Evolutionary conservation across 1,140 invertebrate species (phyloP).

Genomic region (Pseudomyrmex gracilis): DNA sequence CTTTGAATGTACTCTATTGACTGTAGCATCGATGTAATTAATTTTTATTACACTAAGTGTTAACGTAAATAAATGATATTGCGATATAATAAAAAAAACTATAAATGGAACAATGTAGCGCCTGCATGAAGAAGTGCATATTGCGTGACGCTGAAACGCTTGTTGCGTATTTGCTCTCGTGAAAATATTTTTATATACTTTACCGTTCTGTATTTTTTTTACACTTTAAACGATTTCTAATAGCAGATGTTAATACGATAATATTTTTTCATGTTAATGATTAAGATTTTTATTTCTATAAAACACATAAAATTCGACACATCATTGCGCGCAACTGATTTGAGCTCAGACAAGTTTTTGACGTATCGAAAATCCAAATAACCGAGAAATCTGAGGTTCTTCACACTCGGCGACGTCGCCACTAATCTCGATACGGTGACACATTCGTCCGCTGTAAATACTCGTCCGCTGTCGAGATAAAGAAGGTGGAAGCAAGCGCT

Average conservation of each 20-base stretch:
- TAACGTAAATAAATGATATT: constrained; percentile 49
- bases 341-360: constrained; percentile 7
- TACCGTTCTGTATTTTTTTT: background rate
- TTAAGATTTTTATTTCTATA: too few species aligned
- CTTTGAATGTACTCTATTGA: constrained; percentile 5
- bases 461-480: constrained; percentile 47
- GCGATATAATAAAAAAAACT: constrained; percentile 51
- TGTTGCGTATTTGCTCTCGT: background rate
- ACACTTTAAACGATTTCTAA: constrained; percentile 1
- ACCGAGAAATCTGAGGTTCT: constrained; percentile 23
- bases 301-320: background rate
- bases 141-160: constrained; percentile 26
- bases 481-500: constrained; percentile 33
- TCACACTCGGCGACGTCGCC: constrained; percentile 14
- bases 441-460: constrained; percentile 48
- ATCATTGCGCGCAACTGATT: background rate
- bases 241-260: background rate
- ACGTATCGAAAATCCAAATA: constrained; percentile 23
- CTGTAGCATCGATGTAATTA: constrained; percentile 35
- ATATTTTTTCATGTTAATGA: too few species aligned
- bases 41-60: constrained; percentile 50
- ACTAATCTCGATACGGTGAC: constrained; percentile 43
- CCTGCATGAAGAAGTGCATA: constrained; percentile 27
- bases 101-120: constrained; percentile 48
- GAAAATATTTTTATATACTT: constrained; percentile 29